Conservation (phyloP, 2,888 invertebrate species). For the Catocala sponsa region DNA sequence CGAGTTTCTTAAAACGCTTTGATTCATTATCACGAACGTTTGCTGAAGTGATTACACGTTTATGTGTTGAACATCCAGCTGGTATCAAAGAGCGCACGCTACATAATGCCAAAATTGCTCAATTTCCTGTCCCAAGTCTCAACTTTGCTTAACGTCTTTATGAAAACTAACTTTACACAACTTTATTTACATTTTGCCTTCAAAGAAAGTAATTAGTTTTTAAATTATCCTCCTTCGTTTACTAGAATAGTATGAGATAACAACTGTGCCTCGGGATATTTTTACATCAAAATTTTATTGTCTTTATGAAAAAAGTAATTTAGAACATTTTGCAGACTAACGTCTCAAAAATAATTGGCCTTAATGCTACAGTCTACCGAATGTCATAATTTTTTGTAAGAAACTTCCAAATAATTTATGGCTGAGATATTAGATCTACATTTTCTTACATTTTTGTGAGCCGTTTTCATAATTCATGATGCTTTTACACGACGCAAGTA, state of each 20-base stretch:
- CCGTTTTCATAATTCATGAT: neutral
- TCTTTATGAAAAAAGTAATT: constrained; percentile 34
- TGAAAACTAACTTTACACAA: constrained; percentile 75
- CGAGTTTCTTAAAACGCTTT: neutral
- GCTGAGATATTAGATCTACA: constrained; percentile 5
- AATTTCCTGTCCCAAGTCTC: constrained; percentile 77
- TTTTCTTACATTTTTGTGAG: constrained; percentile 3
- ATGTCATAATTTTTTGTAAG: constrained; percentile 24
- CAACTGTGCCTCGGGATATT: constrained; percentile 24
- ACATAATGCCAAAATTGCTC: constrained; percentile 75
- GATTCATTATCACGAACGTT: constrained; percentile 7
- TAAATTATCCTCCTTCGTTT: constrained; percentile 58
- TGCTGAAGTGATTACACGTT: constrained; percentile 4
- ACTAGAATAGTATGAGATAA: constrained; percentile 45
- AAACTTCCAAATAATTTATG: constrained; percentile 13
- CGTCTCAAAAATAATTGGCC: constrained; percentile 25
- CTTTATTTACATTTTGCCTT: constrained; percentile 72
- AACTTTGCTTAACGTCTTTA: constrained; percentile 76
- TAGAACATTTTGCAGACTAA: constrained; percentile 27
- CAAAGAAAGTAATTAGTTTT: constrained; percentile 74
- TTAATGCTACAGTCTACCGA: constrained; percentile 12
- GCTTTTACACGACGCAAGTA: too few species aligned
- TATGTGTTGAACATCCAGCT: constrained; percentile 23
- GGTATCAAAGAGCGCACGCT: constrained; percentile 55
- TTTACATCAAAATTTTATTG: constrained; percentile 15